Base-by-base conservation (phyloP, 2,888 invertebrate genomes). In the Campoletis raptor region DNA sequence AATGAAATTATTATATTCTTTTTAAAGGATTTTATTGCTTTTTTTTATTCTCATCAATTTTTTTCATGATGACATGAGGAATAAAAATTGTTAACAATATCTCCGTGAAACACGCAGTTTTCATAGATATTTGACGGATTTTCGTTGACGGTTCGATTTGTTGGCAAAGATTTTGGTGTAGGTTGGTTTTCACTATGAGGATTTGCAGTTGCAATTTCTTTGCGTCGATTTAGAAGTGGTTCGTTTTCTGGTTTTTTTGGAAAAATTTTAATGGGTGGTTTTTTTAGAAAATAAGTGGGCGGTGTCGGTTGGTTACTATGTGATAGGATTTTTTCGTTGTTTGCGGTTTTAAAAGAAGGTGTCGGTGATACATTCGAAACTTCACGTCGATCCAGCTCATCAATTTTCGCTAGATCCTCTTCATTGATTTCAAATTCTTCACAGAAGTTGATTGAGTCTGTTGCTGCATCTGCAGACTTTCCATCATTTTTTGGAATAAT, bases 51-150 rank as follows among this genome's bases (percentile, higher is more conserved):
- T n/a, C n/a, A n/a, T n/a, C n/a, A n/a, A n/a, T n/a, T n/a, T n/a
- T n/a, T n/a, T n/a, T n/a, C n/a, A n/a, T n/a, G n/a, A n/a, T n/a
- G n/a, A n/a, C n/a, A n/a, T n/a, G n/a, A n/a, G n/a, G n/a, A n/a
- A n/a, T n/a, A n/a, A n/a, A n/a, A n/a, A n/a, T n/a, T n/a, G n/a
- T n/a, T n/a, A n/a, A n/a, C n/a, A n/a, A 45, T 45, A 45, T 45
- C 9, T 7, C 45, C 45, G 9, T 45, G 45, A 45, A 45, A 45
- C 9, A 7, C 45, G 45, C 45, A 45, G 45, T 45, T 45, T 61
- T 61, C 24, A 61, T 61, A 61, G 10, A 61, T 9, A 61, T 61
- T 61, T 9, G 61, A 61, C 61, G 61, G 61, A 61, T 61, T 61
- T 61, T 24, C 61, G 30, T 61, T 61, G 10, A 61, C 61, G 30